Base-by-base conservation (phyloP, 1,140 invertebrate species). In the Mamestra configurata region DNA sequence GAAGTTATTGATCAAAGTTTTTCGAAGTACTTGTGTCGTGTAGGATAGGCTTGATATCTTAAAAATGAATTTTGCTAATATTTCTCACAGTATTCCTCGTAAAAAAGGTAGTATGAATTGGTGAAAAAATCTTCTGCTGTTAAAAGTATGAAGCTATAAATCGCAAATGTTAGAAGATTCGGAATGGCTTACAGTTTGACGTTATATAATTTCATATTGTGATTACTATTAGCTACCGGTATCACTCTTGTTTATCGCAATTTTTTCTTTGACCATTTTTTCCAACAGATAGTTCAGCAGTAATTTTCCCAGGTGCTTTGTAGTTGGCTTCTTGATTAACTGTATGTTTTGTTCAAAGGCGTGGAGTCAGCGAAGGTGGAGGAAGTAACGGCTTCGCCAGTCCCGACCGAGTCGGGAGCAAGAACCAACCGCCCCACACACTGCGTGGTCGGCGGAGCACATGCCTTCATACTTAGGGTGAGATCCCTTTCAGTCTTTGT, bases 401-500 rank as follows among this genome's bases (percentile, higher is more conserved):
- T 77, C 31, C n/a, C 75, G 5, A 59, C 72, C 1, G 73, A 57
- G 53, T 59, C 71, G 13, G 66, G 70, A 0, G 11, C 51, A n/a
- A 68, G 57, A 5, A 1, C 68, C 24, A 76, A 57, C 11, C 53
- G 76, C 22, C 15, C 66, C 43, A 83, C 80, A 49, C 79, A 90
- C 27, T 92, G 91, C 78, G 82, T 93, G 1, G 91, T 94, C 0
- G 92, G 89, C 0, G 92, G 92, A 7, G 90, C 91, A 0, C 92
- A 94, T 68, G 92, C 92, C 15, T 91, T 92, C 64, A 91, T 94
- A 57, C 84, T 93, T 15, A 87, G 87, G 84, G 91, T 92, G 27
- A 31, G 8, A 40, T 7, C 37, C 0, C 37, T 6, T 49, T 0
- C 43, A 49, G 15, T 49, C 15, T 49, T 4, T 49, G 43, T 49